Evolutionary conservation across 2,113 vertebrate species (phyloP).

Genomic region (Seriola aureovittata): DNA sequence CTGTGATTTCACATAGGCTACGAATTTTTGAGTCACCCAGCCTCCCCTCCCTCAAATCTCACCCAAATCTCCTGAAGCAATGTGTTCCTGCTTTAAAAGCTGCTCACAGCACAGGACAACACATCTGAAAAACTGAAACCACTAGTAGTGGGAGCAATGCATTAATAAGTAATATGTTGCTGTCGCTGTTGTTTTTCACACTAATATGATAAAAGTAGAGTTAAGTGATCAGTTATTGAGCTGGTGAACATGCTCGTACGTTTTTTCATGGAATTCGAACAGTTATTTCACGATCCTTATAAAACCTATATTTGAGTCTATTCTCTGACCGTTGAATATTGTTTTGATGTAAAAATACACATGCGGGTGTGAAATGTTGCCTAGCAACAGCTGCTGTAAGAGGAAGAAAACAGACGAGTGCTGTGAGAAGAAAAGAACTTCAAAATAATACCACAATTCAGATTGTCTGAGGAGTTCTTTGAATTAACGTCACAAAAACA

Average conservation of each 20-base stretch:
- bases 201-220: not conserved
- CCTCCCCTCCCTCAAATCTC: not conserved
- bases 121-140: not conserved
- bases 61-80: constrained; percentile 10
- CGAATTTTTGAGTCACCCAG: not conserved
- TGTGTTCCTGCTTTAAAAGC: constrained; percentile 18
- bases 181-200: constrained; percentile 1
- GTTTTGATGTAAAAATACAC: constrained; percentile 42
- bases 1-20: not conserved
- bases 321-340: constrained; percentile 36
- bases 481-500: constrained; percentile 5
- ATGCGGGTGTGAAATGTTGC: constrained; percentile 62
- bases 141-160: not conserved
- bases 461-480: constrained; percentile 19
- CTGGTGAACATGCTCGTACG: not conserved
- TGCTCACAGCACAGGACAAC: not conserved
- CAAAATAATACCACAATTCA: constrained; percentile 22
- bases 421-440: constrained; percentile 37
- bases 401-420: constrained; percentile 43
- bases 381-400: constrained; percentile 64
- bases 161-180: not conserved
- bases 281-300: not conserved
- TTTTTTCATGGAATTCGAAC: not conserved
- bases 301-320: not conserved
- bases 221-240: not conserved